Conservation (phyloP, 2,797 vertebrate species). For the Halcyon smyrnensis region DNA sequence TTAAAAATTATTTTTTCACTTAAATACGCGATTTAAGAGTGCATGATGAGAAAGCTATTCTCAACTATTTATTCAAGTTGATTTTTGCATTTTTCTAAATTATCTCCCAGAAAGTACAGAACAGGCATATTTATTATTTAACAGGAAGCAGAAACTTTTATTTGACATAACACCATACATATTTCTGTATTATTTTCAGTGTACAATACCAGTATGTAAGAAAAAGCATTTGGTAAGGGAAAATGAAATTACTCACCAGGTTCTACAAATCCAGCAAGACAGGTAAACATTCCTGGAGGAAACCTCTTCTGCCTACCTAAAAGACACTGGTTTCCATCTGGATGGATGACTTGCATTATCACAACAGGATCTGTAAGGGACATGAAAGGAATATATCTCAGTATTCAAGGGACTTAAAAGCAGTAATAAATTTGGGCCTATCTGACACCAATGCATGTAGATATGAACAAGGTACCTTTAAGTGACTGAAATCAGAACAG, state of each 20-base stretch:
- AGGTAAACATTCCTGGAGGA: constrained; percentile 90
- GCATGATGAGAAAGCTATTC: not conserved
- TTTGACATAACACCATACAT: not conserved
- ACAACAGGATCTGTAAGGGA: constrained; percentile 90
- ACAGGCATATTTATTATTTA: not conserved
- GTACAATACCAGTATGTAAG: not conserved
- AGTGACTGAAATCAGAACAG: not conserved
- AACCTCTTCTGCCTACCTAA: constrained; percentile 92
- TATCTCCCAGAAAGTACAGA: not conserved
- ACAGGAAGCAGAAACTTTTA: not conserved
- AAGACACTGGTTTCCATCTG: constrained; percentile 92
- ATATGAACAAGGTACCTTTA: not conserved
- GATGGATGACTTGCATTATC: constrained; percentile 96
- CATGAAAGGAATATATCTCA: not conserved
- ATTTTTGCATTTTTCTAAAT: not conserved
- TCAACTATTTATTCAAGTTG: not conserved
- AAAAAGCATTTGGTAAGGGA: not conserved
- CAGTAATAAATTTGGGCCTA: not conserved
- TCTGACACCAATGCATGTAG: not conserved
- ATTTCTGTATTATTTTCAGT: not conserved
- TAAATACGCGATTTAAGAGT: not conserved
- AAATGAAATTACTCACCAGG: constrained; percentile 82
- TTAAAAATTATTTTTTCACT: not conserved
- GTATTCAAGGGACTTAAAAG: not conserved
- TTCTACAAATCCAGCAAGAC: constrained; percentile 95